Conservation (phyloP, 2,113 vertebrate species). For the Arothron firmamentum region DNA sequence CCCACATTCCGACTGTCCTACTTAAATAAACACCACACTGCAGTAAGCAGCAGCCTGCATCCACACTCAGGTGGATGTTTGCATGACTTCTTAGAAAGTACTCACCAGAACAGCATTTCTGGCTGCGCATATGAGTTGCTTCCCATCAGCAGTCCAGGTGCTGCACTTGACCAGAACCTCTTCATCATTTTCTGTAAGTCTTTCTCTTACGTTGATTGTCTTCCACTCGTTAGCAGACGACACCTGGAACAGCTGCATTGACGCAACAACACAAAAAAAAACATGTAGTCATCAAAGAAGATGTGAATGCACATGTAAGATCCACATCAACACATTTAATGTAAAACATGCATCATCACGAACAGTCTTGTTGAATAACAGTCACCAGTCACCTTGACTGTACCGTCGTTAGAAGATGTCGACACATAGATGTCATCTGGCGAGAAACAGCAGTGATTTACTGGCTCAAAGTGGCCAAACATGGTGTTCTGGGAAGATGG, state of each 20-base stretch:
- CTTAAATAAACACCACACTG: not conserved
- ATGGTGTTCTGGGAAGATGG: slow-evolving; percentile 87
- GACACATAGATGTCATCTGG: slow-evolving; percentile 84
- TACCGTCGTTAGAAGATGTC: slow-evolving; percentile 90
- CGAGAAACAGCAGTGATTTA: slow-evolving; percentile 94
- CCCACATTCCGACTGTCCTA: not conserved
- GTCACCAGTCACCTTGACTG: slow-evolving; percentile 86
- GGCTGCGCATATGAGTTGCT: slow-evolving; percentile 80
- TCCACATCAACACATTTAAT: no score
- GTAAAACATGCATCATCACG: not conserved
- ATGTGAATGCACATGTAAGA: not conserved
- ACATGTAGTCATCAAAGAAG: no score
- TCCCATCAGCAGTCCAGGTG: slow-evolving; percentile 84
- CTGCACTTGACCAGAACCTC: slow-evolving; percentile 84
- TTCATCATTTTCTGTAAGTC: slow-evolving; percentile 76
- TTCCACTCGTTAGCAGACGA: slow-evolving; percentile 82
- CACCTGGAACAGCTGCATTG: slow-evolving; percentile 82
- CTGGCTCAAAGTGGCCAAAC: slow-evolving; percentile 84
- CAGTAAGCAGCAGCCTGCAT: no score
- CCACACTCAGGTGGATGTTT: slow-evolving; percentile 14
- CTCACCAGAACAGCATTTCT: slow-evolving; percentile 88
- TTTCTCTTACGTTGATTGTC: slow-evolving; percentile 76
- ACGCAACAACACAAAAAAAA: not conserved
- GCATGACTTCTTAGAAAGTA: slow-evolving; percentile 18
- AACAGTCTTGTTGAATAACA: not conserved